phyloP scores from a whole-genome alignment of 2,113 vertebrate genomes.

The Hypocryptadius cinnamomeus region DNA sequence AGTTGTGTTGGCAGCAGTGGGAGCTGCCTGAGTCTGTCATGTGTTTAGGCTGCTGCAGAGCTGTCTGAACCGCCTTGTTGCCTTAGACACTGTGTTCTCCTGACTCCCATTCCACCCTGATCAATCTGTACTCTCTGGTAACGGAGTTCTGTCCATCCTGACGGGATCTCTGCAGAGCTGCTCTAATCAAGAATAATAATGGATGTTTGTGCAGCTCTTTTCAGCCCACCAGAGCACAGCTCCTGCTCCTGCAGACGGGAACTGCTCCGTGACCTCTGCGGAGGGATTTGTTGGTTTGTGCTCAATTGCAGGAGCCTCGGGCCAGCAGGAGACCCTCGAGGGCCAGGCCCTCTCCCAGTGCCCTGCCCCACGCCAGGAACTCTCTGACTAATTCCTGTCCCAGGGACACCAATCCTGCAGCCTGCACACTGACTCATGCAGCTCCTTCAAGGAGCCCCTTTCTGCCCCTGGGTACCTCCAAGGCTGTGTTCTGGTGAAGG shows the following conservation, averaged over 20 bases:
- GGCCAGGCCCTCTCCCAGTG: neutral
- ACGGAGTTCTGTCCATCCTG: neutral
- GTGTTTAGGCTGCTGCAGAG: constrained; percentile 73
- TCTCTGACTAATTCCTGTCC: neutral
- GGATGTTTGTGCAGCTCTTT: neutral
- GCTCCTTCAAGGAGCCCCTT: neutral
- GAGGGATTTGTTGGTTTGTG: neutral
- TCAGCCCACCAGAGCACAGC: neutral
- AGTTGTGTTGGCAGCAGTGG: constrained; percentile 72
- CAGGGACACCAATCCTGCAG: neutral
- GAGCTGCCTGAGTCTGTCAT: constrained; percentile 69
- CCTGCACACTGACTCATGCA: neutral
- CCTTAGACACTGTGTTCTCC: constrained; percentile 65
- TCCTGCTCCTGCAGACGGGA: neutral
- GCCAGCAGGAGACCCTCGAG: neutral
- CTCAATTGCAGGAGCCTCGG: neutral
- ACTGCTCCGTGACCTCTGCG: neutral
- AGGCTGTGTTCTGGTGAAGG: neutral
- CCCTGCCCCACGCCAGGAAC: neutral
- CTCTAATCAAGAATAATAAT: neutral
- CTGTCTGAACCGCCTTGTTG: constrained; percentile 60
- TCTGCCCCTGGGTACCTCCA: neutral
- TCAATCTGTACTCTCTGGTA: neutral
- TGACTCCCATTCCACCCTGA: constrained; percentile 24
- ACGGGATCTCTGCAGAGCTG: neutral